Conservation (phyloP, 2,797 vertebrate species). For the Schizopygopsis malacanthus region DNA sequence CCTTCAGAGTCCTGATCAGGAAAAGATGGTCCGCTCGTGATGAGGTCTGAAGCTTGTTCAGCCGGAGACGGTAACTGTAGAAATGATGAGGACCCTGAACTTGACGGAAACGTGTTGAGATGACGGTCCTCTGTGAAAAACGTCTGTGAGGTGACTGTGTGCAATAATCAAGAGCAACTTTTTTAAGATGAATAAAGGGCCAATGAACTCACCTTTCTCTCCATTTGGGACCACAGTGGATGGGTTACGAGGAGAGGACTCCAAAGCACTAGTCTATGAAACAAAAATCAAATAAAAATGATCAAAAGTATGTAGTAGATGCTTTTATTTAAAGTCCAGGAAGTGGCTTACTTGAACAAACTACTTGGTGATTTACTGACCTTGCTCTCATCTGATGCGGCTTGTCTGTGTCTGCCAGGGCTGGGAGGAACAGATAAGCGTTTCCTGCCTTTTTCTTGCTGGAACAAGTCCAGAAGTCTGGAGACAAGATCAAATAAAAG, state of each 20-base stretch:
- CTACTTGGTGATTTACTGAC: conserved; percentile 67
- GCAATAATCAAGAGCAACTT: background rate
- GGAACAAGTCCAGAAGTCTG: conserved; percentile 96
- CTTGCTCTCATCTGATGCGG: conserved; percentile 88
- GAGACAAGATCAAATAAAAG: conserved; percentile 29
- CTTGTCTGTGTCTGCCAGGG: conserved; percentile 91
- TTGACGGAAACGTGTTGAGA: conserved; percentile 84
- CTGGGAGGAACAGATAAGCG: conserved; percentile 95
- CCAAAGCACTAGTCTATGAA: conserved; percentile 83
- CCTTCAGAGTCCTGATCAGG: conserved; percentile 90
- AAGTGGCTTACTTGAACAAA: background rate
- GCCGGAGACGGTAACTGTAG: conserved; percentile 87
- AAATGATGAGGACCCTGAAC: conserved; percentile 79
- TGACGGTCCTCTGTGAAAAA: conserved; percentile 89
- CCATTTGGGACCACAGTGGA: conserved; percentile 92
- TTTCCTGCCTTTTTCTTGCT: conserved; percentile 97
- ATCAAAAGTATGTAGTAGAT: background rate
- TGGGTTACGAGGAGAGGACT: conserved; percentile 92
- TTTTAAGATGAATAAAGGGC: background rate
- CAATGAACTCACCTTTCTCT: conserved; percentile 86
- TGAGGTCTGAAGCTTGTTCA: conserved; percentile 80
- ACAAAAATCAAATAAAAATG: background rate
- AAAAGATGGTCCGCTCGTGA: conserved; percentile 72
- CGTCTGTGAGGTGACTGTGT: background rate
- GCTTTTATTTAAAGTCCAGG: background rate